These are phyloP conservation scores for Norana najaformis DNA, from an alignment of 2,888 invertebrate species.

Conservation along the genomic window DNA sequence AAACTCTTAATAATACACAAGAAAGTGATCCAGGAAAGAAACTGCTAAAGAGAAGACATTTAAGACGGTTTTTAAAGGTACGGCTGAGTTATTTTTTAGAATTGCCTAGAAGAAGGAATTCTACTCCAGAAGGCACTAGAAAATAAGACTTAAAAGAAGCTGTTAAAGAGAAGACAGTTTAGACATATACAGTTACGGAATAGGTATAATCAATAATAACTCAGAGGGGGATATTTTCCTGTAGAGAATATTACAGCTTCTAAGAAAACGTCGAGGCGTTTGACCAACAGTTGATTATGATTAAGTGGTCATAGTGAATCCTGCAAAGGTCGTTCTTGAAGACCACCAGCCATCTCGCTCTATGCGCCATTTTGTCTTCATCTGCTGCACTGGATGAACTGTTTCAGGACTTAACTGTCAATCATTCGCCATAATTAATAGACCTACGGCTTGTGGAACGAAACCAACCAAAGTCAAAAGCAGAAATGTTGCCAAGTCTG, in stretches of 20 bases:
- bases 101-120: not conserved
- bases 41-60: too few relatives aligned
- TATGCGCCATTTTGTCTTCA: not conserved
- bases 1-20: not conserved
- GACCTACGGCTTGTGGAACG: too few relatives aligned
- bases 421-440: not conserved
- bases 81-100: not conserved
- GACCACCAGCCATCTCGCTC: not conserved
- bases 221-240: not conserved
- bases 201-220: too few relatives aligned
- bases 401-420: not conserved
- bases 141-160: not conserved
- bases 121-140: not conserved
- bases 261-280: not conserved
- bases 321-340: conserved; percentile 13
- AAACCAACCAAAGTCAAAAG: too few relatives aligned
- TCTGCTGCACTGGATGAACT: not conserved
- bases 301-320: not conserved
- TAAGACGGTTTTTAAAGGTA: not conserved
- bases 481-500: too few relatives aligned
- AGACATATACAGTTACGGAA: too few relatives aligned
- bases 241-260: not conserved
- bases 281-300: not conserved
- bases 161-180: not conserved
- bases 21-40: not conserved